Base-by-base conservation (phyloP, 2,888 invertebrate species). In the Camponotus fellah region DNA sequence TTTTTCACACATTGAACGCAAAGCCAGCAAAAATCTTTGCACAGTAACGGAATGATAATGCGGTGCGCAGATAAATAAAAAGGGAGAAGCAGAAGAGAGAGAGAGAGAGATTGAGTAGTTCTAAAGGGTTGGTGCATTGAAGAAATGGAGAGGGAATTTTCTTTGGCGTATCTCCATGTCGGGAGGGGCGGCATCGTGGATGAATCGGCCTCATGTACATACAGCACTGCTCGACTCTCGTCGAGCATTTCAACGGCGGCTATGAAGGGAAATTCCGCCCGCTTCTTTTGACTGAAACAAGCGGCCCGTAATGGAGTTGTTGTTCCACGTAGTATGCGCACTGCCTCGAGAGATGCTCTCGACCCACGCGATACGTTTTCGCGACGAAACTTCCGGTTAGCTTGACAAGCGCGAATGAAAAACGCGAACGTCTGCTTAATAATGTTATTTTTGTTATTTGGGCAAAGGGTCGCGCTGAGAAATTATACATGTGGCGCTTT, bases 241-340 rank as follows among this genome's bases (percentile, higher is more conserved):
- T 58, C 32, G 69, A 77, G 69, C 82, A 89, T 87, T 89, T 76
- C 87, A 86, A 87, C 86, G 83, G 82, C 46, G 65, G 53, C 83
- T 80, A 72, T 68, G 76, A 76, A 85, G 68, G 75, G 46, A 76
- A 87, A 87, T 89, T 89, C 82, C 75, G 8, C 72, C 12, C 72
- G 87, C 75, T 81, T 72, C 65, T 74, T 76, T 66, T 68, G 74
- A 46, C 53, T 75, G 62, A 74, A 64, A 58, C 75, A 60, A 87
- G 72, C 82, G 74, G 83, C 65, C 82, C 76, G 75, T 89, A 89
- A 89, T 89, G 80, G 85, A 86, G 85, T 84, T 85, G 87, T 85
- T 87, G 86, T 86, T 89, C 68, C 74, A 77, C 82, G 65, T 80
- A 89, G 71, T 60, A n/a, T 74, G 82, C 83, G 56, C 65, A 60